Evolutionary conservation across 2,888 invertebrate genomes (phyloP).

Genomic region (Allophyes oxyacanthae): DNA sequence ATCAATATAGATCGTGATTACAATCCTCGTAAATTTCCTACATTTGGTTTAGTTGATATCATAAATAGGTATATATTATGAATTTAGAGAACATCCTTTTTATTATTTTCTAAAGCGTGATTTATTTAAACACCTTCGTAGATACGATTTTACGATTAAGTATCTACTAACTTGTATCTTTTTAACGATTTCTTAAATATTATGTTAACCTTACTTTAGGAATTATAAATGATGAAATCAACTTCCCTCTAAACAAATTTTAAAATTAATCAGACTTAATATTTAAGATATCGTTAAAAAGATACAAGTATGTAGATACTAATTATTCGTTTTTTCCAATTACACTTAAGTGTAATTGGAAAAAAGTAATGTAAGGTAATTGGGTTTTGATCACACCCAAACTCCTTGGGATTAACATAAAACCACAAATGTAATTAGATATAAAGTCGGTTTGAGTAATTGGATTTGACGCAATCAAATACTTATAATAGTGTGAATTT

Average conservation of each 20-base stretch:
- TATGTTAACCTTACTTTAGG: too few relatives aligned
- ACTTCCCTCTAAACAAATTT: too few relatives aligned
- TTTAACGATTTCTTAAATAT: too few relatives aligned
- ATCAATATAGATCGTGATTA: conserved; percentile 10
- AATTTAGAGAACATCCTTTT: too few relatives aligned
- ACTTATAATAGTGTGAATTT: conserved; percentile 36
- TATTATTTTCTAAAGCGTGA: conserved; percentile 1
- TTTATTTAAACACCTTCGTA: background rate
- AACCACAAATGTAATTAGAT: conserved; percentile 20
- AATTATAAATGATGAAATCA: too few relatives aligned
- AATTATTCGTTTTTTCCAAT: too few relatives aligned
- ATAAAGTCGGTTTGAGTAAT: conserved; percentile 37
- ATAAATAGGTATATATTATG: background rate
- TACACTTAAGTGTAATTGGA: conserved; percentile 16
- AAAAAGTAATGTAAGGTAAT: conserved; percentile 23
- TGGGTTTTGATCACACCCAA: conserved; percentile 26
- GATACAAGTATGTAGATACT: too few relatives aligned
- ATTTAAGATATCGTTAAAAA: too few relatives aligned
- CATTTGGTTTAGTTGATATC: conserved; percentile 1
- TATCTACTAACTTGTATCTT: too few relatives aligned
- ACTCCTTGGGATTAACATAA: conserved; percentile 32
- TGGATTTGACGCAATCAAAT: conserved; percentile 31
- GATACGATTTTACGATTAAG: background rate
- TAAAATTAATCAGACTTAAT: too few relatives aligned
- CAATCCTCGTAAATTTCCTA: conserved; percentile 6